A percentile compares a stretch with the other conserved stretches of the same genome.
Evolutionary conservation across 1,140 invertebrate genomes (phyloP).

Genomic region (Rhagoletis pomonella): DNA sequence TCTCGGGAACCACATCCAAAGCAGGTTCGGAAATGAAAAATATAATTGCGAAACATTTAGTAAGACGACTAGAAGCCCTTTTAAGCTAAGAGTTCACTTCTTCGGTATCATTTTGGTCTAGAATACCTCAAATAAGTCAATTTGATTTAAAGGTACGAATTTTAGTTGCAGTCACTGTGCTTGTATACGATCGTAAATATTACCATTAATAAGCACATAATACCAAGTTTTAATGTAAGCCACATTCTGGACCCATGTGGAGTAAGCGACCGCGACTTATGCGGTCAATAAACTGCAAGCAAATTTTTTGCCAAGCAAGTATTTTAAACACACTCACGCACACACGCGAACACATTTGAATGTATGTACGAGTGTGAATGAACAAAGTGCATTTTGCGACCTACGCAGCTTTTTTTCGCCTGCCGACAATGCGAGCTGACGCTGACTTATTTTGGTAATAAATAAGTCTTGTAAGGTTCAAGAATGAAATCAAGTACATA

Average conservation of each 20-base stretch:
- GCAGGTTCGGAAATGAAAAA: too few species aligned
- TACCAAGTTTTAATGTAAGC: background rate
- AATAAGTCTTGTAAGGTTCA: background rate
- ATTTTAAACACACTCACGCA: background rate
- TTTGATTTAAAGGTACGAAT: background rate
- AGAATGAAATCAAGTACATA: background rate
- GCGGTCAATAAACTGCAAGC: slow-evolving; percentile 15
- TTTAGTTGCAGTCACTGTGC: background rate
- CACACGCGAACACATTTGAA: background rate
- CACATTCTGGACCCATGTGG: background rate
- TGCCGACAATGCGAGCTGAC: slow-evolving; percentile 14
- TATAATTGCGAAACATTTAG: too few species aligned
- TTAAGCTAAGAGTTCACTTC: too few species aligned
- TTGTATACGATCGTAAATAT: background rate
- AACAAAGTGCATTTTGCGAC: background rate
- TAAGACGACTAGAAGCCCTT: too few species aligned
- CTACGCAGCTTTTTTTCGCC: slow-evolving; percentile 12
- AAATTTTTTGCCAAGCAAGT: background rate
- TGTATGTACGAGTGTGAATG: background rate
- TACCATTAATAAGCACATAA: background rate
- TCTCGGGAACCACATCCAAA: too few species aligned
- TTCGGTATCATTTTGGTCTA: too few species aligned
- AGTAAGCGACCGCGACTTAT: background rate
- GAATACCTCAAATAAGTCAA: too few species aligned
- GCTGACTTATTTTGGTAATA: background rate